Conservation (phyloP, 2,113 vertebrate genomes). For the Otis tarda region DNA sequence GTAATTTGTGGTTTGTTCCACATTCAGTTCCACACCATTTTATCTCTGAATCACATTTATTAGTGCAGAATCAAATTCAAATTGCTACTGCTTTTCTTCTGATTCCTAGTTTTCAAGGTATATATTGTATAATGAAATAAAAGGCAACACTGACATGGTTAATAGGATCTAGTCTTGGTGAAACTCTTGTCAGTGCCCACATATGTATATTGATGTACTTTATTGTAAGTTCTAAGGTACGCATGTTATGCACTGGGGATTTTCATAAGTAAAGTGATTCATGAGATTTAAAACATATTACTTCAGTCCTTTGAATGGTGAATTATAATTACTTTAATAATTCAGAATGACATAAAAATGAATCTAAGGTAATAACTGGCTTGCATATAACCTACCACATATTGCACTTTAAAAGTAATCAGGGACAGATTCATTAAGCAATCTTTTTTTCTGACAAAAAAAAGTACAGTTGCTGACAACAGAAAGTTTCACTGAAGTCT, state of each 20-base stretch:
- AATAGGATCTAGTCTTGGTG: not conserved
- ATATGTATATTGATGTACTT: no score
- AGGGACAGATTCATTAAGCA: slow-evolving; percentile 26
- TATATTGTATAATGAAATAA: not conserved
- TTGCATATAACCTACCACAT: slow-evolving; percentile 37
- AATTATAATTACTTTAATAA: slow-evolving; percentile 63
- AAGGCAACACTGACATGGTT: not conserved
- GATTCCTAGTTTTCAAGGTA: not conserved
- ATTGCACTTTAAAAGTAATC: slow-evolving; percentile 38
- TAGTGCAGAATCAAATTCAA: not conserved
- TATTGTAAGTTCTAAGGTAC: not conserved
- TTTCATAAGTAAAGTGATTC: slow-evolving; percentile 17
- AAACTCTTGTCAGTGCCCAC: fast-evolving
- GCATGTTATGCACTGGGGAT: not conserved
- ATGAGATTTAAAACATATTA: slow-evolving; percentile 40
- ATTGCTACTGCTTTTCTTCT: not conserved
- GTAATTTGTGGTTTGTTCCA: not conserved
- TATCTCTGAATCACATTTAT: not conserved
- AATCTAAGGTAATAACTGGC: slow-evolving; percentile 39
- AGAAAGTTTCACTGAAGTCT: not conserved
- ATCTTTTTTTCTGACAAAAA: not conserved
- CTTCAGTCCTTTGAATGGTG: slow-evolving; percentile 3
- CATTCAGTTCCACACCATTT: not conserved
- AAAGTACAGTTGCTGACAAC: fast-evolving
- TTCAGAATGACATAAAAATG: slow-evolving; percentile 35